Percentiles rank a stretch among this genome's conserved stretches.
phyloP scores from a whole-genome alignment of 2,797 vertebrate genomes.

The Poliocrania exsul region DNA sequence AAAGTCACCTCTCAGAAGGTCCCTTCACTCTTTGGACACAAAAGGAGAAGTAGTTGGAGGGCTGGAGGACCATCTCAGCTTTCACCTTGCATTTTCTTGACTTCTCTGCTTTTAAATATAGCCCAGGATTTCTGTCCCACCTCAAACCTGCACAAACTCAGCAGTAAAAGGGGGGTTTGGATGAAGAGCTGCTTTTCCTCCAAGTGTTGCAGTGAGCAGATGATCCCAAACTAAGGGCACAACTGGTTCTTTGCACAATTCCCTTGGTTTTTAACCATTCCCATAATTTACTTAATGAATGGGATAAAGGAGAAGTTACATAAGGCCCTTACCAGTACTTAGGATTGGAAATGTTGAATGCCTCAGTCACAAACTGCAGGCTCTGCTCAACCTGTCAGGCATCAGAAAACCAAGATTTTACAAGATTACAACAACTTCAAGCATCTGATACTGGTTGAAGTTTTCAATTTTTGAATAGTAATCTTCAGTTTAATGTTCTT shows the following conservation, averaged over 20 bases:
- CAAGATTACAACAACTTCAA: background rate
- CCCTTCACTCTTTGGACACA: background rate
- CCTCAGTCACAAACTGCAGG: background rate
- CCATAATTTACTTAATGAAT: background rate
- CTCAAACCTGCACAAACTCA: background rate
- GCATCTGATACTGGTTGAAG: background rate
- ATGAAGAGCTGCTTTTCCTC: background rate
- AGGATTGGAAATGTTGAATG: background rate
- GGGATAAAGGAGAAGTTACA: background rate
- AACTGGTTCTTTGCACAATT: background rate
- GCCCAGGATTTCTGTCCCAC: background rate
- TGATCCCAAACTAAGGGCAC: background rate
- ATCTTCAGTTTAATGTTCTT: conserved; percentile 1
- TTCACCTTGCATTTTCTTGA: background rate
- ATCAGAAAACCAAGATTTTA: background rate
- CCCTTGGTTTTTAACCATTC: background rate
- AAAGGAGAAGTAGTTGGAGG: background rate
- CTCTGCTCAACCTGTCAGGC: background rate
- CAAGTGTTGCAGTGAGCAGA: background rate
- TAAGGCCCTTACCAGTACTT: background rate
- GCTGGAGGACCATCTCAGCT: background rate
- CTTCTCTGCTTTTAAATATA: background rate
- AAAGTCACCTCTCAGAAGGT: background rate
- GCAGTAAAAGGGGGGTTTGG: background rate
- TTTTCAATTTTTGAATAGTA: background rate